Base-by-base conservation (phyloP, 2,888 invertebrate genomes). In the Coenonympha glycerion region DNA sequence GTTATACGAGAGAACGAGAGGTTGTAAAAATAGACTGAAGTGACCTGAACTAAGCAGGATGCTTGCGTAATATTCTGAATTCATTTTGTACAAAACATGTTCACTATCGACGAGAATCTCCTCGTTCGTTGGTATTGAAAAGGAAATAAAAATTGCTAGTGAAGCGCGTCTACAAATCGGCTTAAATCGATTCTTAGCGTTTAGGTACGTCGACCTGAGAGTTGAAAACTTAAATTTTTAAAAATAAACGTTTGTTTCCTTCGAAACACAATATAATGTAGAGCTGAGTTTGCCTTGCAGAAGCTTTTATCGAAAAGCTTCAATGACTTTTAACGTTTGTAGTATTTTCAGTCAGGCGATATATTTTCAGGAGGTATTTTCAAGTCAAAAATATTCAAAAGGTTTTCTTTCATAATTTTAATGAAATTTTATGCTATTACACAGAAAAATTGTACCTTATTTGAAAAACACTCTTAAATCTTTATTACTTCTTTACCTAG, bases 131-230 rank as follows among this genome's bases (percentile, higher is more conserved):
- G 47, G 57, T 68, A 63, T 65, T 59, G 53, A 56, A 66, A 63
- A 62, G 59, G 68, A 69, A 66, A 71, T 69, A 69, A 67, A 59
- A 59, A 55, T 56, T 58, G 59, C 53, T 44, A 61, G 58, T 57
- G 63, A 62, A 58, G 62, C 67, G 63, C 58, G 57, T 39, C 49
- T 53, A 50, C 55, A 59, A 65, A 69, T 66, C 68, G 59, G 63
- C 64, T 67, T 68, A 66, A 39, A 56, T 47, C 40, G 44, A 53
- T 47, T n/a, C n/a, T n/a, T n/a, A 52, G 47, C 47, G 15, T 45
- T 30, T 34, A 51, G 42, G 40, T 19, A 51, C 46, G 40, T 19
- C 46, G 15, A 54, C 50, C 24, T 34, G 24, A 40, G 41, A 46
- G 41, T 49, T 42, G n/a, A n/a, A 11, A 39, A 31, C 15, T 46